Base-by-base conservation (phyloP, 2,113 vertebrate species). In the Dasypus novemcinctus region DNA sequence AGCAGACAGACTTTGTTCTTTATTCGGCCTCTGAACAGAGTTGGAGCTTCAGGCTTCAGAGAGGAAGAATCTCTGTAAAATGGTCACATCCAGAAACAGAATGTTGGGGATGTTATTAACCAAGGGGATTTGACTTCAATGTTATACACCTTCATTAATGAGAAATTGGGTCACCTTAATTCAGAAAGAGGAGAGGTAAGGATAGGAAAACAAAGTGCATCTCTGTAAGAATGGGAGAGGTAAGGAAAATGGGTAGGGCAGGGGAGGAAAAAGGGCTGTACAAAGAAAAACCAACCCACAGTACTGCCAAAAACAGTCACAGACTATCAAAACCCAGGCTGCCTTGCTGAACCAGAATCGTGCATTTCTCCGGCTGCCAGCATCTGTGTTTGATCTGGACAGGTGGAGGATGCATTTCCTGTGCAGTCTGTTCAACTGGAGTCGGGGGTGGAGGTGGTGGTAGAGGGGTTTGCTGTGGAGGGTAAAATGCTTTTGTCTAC, bases 111-210 rank as follows among this genome's bases (percentile, higher is more conserved):
- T 78, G 46, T 59, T 83, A 38, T 64, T 64, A 90, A 49, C 66
- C 83, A 38, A 54, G 41, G 36, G 63, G 72, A 78, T 36, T 10
- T 41, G 64, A 59, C 69, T 87, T 59, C 84, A 23, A 5, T 78
- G 38, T 57, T 59, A 29, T 59, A 29, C 18, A 75, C n/a, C n/a
- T 21, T 91, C 59, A 10, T 21, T 81, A 33, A 29, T 61, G 54
- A 93, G 68, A 95, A 86, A 38, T 43, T n/a, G 46, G 87, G 23
- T 71, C 90, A 29, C 33, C 63, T 18, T 66, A 52, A 57, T 69
- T 84, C 80, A 81, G 52, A 90, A 59, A 93, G 74, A 81, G 25
- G 25, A 7, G 29, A 10, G 9, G 25, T 36, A n/a, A 76, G 46
- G 43, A 52, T 20, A 64, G 17, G 4, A 84, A 90, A 41, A 31